Percentiles rank a stretch among this genome's conserved stretches.
These are phyloP conservation scores for Chamaedrilus cognettii DNA, from an alignment of 2,888 invertebrate species.

Conservation along the genomic window DNA sequence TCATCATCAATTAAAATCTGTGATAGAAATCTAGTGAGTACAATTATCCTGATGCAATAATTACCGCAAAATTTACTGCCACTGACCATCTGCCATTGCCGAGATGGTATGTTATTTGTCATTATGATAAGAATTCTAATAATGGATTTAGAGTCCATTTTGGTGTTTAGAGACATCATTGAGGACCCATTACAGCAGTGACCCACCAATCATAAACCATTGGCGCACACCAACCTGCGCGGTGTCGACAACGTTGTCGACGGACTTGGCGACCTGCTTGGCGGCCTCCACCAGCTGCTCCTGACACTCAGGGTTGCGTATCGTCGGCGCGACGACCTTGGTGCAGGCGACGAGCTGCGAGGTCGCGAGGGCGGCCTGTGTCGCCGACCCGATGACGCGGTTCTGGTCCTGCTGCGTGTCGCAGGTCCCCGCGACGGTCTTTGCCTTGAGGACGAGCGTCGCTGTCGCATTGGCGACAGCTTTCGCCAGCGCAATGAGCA, in stretches of 20 bases:
- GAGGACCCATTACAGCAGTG: too few species aligned
- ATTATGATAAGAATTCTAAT: too few species aligned
- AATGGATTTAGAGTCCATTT: too few species aligned
- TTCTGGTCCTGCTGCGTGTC: slow-evolving; percentile 79
- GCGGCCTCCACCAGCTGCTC: slow-evolving; percentile 83
- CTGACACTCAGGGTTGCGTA: slow-evolving; percentile 67
- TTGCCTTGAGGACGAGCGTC: slow-evolving; percentile 91
- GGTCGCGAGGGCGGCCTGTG: slow-evolving; percentile 94
- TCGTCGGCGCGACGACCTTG: slow-evolving; percentile 71
- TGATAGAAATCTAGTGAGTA: too few species aligned
- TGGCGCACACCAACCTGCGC: too few species aligned
- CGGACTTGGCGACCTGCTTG: slow-evolving; percentile 87
- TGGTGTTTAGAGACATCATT: too few species aligned
- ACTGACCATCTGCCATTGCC: too few species aligned
- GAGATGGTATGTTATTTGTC: too few species aligned
- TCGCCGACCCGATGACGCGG: slow-evolving; percentile 90
- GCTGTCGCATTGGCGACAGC: slow-evolving; percentile 98
- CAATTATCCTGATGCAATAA: too few species aligned
- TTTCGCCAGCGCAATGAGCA: slow-evolving; percentile 90
- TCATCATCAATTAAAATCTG: too few species aligned
- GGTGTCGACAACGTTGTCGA: slow-evolving; percentile 80
- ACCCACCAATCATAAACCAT: too few species aligned
- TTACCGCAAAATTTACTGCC: too few species aligned
- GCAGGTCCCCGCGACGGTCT: slow-evolving; percentile 87
- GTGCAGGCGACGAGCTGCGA: slow-evolving; percentile 97